Conservation (phyloP, 1,140 invertebrate genomes). For the Caenorhabditis latens region DNA sequence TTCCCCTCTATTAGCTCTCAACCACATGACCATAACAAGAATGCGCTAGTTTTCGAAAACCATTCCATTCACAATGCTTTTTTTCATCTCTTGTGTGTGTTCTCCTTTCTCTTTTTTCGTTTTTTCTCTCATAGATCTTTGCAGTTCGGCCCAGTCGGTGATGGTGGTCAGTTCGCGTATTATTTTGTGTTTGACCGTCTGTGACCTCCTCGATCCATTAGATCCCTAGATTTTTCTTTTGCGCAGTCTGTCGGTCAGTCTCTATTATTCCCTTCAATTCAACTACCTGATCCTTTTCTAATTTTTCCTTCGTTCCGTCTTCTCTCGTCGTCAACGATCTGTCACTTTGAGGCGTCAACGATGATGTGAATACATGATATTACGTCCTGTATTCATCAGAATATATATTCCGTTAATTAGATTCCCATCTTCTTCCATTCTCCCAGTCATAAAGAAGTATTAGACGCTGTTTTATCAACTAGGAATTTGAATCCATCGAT, state of each 20-base stretch:
- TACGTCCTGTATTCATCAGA: background rate
- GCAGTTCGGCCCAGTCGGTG: constrained; percentile 33
- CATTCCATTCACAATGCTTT: constrained; percentile 14
- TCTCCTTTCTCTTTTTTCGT: background rate
- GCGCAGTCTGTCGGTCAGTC: constrained; percentile 24
- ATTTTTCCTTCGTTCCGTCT: background rate
- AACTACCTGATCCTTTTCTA: constrained; percentile 34
- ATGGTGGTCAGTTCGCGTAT: constrained; percentile 51
- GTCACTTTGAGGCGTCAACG: background rate
- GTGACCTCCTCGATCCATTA: constrained; percentile 2
- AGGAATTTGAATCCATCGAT: too few relatives aligned
- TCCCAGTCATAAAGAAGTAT: too few relatives aligned
- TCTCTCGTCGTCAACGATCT: background rate
- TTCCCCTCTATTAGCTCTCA: background rate
- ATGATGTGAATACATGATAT: background rate
- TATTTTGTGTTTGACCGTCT: constrained; percentile 29
- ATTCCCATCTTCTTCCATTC: background rate
- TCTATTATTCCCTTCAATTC: constrained; percentile 9
- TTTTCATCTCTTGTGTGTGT: constrained; percentile 14
- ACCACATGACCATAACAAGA: background rate
- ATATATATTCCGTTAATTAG: background rate
- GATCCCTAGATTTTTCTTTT: background rate
- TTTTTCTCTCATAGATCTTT: constrained; percentile 28
- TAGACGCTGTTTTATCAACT: too few relatives aligned
- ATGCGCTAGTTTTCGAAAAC: constrained; percentile 16